Base-by-base conservation (phyloP, 2,888 invertebrate genomes). In the Horisme vitalbata region DNA sequence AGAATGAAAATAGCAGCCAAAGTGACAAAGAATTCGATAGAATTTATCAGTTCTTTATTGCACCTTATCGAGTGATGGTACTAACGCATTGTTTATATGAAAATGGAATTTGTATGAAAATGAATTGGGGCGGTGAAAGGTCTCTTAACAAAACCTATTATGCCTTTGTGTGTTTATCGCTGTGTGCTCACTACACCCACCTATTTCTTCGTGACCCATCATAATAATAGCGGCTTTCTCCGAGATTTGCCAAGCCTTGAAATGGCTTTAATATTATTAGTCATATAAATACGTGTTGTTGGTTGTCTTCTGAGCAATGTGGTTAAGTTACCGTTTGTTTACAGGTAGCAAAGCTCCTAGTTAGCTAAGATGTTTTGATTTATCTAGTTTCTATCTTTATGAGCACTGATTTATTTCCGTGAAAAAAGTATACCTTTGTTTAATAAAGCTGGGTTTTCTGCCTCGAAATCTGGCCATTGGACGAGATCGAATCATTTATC, bases 1-100 rank as follows among this genome's bases (percentile, higher is more conserved):
- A 62, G 62, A 73, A 65, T 62, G 66, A 69, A 63, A 75, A 75
- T 71, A 70, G 68, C 62, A 70, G 67, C 68, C 68, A 72, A 72
- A 78, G 70, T 75, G 71, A 65, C 67, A 67, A 75, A 75, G 70
- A 73, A 77, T 80, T 76, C 73, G 61, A 79, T 82, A 79, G 72
- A 73, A 78, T 75, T 73, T 71, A 59, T 66, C 71, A 63, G 75
- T 68, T 65, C 71, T 72, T 71, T 74, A 72, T 78, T 75, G 75
- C 64, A 68, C 65, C 61, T 68, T 66, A 65, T 65, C 55, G 59
- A 58, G 58, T 61, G 57, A 45, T 59, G 51, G 61, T 66, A 68
- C 60, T 64, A 61, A 60, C 53, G 53, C 45, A 44, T 38, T 52
- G 38, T 52, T 31, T 45, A 50, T 52, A 56, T 49, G 45, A 44